A percentile compares a stretch with the other conserved stretches of the same genome.
Evolutionary conservation across 1,140 invertebrate genomes (phyloP).

Genomic region (Drosophila quadrilineata): DNA sequence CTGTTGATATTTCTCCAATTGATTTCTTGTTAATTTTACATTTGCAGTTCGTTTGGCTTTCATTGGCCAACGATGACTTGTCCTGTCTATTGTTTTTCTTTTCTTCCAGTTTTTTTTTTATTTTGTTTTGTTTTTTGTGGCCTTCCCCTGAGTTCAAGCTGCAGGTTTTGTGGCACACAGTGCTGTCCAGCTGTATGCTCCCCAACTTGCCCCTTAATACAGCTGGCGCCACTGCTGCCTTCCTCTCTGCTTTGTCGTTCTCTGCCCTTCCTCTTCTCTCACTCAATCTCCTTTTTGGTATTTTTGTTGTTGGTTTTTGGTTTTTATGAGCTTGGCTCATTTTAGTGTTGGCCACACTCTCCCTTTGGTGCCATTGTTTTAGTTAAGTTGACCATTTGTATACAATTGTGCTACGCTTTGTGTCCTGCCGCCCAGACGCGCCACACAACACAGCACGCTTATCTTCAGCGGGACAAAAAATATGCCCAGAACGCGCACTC

Average conservation of each 20-base stretch:
- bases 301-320: conserved; percentile 33
- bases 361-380: conserved; percentile 64
- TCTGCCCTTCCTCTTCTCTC: neutral
- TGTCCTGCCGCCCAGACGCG: conserved; percentile 34
- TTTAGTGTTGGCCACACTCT: conserved; percentile 50
- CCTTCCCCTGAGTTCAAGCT: conserved; percentile 3
- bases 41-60: conserved; percentile 71
- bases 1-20: conserved; percentile 59
- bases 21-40: conserved; percentile 78
- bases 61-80: conserved; percentile 9
- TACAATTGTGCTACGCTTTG: conserved; percentile 66
- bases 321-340: conserved; percentile 62
- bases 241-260: neutral
- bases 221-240: neutral
- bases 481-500: conserved; percentile 26
- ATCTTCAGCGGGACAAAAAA: conserved; percentile 41
- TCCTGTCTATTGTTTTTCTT: conserved; percentile 37
- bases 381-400: conserved; percentile 79
- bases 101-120: too few relatives aligned
- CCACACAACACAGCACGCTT: conserved; percentile 30
- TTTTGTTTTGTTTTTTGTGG: too few relatives aligned
- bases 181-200: too few relatives aligned
- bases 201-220: neutral
- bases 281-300: neutral
- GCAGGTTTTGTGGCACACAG: too few relatives aligned